phyloP scores from a whole-genome alignment of 2,888 invertebrate genomes.

The Chirona hameri region DNA sequence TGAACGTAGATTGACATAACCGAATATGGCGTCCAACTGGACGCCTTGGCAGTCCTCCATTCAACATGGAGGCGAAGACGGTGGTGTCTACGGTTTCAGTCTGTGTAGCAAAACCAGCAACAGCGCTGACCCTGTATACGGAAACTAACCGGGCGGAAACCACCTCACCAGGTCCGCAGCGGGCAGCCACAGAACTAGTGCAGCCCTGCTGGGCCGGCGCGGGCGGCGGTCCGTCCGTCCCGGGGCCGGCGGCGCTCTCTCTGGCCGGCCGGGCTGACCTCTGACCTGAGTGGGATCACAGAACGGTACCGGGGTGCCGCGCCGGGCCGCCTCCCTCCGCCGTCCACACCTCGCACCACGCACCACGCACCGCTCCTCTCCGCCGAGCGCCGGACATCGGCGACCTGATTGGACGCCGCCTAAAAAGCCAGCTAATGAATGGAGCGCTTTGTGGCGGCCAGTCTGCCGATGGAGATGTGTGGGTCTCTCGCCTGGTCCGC shows the following conservation, averaged over 20 bases:
- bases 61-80: neutral
- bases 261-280: neutral
- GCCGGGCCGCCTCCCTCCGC: neutral
- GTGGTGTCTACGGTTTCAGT: neutral
- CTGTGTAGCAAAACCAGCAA: neutral
- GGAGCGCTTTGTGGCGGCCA: neutral
- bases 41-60: neutral
- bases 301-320: neutral
- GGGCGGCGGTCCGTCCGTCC: neutral
- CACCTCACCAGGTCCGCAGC: neutral
- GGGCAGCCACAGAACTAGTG: neutral
- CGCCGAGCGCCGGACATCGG: neutral
- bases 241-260: neutral
- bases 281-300: neutral
- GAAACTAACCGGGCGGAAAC: neutral
- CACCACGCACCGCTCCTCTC: neutral
- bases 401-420: neutral
- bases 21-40: too few species aligned
- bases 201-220: neutral
- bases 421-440: neutral
- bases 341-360: neutral
- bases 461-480: neutral
- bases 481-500: too few species aligned
- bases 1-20: too few species aligned
- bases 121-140: too few species aligned